phyloP scores from a whole-genome alignment of 2,113 vertebrate species.

The Candoia aspera region DNA sequence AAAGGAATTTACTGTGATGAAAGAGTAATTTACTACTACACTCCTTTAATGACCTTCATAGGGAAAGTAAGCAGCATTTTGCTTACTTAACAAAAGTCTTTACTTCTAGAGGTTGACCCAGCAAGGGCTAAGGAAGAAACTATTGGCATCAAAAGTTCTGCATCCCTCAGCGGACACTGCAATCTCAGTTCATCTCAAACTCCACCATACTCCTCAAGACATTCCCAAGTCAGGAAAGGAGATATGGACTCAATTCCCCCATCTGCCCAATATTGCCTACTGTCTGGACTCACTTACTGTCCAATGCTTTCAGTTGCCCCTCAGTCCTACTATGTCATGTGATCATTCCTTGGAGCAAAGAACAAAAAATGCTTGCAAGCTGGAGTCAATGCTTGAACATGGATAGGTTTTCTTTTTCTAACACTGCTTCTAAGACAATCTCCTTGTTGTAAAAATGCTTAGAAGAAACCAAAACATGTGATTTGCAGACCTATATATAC shows the following conservation, averaged over 20 bases:
- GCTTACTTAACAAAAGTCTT: not conserved
- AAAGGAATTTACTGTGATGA: not conserved
- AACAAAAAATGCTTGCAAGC: not conserved
- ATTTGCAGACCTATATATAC: not conserved
- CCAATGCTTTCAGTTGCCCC: not conserved
- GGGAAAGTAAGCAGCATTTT: not conserved
- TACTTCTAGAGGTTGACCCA: not conserved
- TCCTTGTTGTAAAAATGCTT: not conserved
- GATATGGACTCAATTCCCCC: not conserved
- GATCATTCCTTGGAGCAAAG: not conserved
- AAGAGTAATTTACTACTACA: not conserved
- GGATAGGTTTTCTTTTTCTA: not conserved
- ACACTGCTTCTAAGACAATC: not conserved
- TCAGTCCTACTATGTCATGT: not conserved
- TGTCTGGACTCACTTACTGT: not conserved
- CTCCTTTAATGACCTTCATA: not conserved
- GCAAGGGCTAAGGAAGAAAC: not conserved
- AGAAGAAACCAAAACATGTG: not conserved
- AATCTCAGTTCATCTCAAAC: not conserved
- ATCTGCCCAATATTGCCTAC: not conserved
- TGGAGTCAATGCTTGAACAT: not conserved
- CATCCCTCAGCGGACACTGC: not conserved
- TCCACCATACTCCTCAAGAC: not conserved
- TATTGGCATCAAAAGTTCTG: not conserved
- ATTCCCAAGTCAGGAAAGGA: not conserved